Conservation (phyloP, 2,797 vertebrate species). For the Emys orbicularis region DNA sequence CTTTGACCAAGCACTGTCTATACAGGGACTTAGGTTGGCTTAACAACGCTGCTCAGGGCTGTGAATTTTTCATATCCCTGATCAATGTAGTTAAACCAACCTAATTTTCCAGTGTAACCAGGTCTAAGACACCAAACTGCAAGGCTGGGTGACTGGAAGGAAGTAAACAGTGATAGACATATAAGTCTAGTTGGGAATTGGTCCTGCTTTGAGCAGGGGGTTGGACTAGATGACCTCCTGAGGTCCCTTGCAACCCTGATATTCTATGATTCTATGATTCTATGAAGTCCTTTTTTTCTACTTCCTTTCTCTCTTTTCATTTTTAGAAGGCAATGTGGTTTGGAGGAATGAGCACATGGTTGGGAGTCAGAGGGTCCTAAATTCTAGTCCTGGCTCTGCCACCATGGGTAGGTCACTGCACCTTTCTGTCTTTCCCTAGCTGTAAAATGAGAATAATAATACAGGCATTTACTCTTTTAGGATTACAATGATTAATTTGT, state of each 20-base stretch:
- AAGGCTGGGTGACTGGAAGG: not conserved
- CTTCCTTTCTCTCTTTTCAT: not conserved
- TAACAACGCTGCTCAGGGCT: not conserved
- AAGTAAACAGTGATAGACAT: not conserved
- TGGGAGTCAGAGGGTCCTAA: not conserved
- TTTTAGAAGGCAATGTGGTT: not conserved
- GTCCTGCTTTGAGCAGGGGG: no score
- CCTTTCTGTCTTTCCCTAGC: not conserved
- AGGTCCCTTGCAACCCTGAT: no score
- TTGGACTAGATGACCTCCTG: no score
- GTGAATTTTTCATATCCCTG: not conserved
- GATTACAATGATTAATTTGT: not conserved
- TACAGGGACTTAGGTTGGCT: not conserved
- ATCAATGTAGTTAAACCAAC: not conserved
- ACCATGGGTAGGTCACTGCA: not conserved
- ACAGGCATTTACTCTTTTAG: not conserved
- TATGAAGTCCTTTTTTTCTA: not conserved
- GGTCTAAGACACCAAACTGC: not conserved
- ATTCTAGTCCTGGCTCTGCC: not conserved
- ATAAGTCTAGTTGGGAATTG: no score
- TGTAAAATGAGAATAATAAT: not conserved
- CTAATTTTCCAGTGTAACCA: not conserved
- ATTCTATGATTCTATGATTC: no score
- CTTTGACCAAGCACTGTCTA: not conserved
- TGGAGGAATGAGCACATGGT: not conserved